Conservation (phyloP, 1,140 invertebrate genomes). For the Scaptomyza hsui region DNA sequence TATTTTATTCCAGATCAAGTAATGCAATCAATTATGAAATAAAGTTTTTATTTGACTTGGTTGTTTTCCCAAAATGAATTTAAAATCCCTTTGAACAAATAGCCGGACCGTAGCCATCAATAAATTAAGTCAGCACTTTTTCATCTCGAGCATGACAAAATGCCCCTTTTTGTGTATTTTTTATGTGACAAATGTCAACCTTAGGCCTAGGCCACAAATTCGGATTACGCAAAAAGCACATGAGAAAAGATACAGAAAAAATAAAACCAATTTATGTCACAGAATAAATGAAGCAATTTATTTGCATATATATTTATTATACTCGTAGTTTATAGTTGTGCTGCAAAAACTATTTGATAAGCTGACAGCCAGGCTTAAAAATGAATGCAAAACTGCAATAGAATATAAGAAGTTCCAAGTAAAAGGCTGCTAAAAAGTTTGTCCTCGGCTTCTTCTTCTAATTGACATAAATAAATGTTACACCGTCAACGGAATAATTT, state of each 20-base stretch:
- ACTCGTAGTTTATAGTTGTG: constrained; percentile 6
- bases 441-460: constrained; percentile 33
- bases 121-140: constrained; percentile 19
- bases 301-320: constrained; percentile 26
- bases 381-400: constrained; percentile 22
- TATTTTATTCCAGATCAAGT: no score
- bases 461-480: constrained; percentile 70
- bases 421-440: constrained; percentile 9
- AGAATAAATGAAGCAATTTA: constrained; percentile 38
- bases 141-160: constrained; percentile 33
- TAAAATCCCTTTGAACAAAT: constrained; percentile 15
- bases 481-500: constrained; percentile 65
- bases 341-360: constrained; percentile 10
- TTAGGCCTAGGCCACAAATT: constrained; percentile 22
- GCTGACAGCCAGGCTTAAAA: constrained; percentile 25
- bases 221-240: constrained; percentile 32
- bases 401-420: not conserved
- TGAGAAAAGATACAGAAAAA: constrained; percentile 1
- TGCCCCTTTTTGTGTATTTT: constrained; percentile 7
- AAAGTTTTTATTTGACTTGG: no score
- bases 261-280: constrained; percentile 25
- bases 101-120: constrained; percentile 12
- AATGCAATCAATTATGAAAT: no score
- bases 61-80: no score
- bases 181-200: constrained; percentile 38